Base-by-base conservation (phyloP, 1,140 invertebrate genomes). In the Caenorhabditis brenneri region DNA sequence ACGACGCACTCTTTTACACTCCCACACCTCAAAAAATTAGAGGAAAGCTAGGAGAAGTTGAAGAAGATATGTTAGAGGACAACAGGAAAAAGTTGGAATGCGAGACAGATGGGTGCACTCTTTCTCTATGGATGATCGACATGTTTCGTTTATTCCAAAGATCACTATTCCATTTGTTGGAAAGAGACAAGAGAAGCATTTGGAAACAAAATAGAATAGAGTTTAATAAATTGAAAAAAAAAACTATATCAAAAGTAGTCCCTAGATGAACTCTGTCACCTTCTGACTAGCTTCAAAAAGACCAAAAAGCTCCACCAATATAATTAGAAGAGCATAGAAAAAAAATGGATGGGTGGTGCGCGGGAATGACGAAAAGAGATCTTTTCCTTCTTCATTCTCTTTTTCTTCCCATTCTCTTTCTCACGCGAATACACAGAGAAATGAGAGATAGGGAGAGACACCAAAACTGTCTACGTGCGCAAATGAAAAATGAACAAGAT, bases 401-500 rank as follows among this genome's bases (percentile, higher is more conserved):
- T 29, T 74, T 46, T 42, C 22, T 74, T 42, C 58, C 36, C 31
- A 33, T 65, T 65, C 58, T 65, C 22, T 7, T 36, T 33, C 31
- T 33, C 58, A 65, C 58, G 31, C 58, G 19, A 29, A 65, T 65
- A 42, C 65, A 65, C 31, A n/a, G 33, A 42, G 19, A 27, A 27
- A 27, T 10, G 60, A 65, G 60, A 36, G 31, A 33, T 36, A 65
- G 3, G 22, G 58, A 65, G 36, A 74, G 65, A 74, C 36, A 74
- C 36, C 36, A 2, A 74, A 42, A 74, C 65, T 74, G 65, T 74
- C 65, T 74, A 74, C 65, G 65, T 74, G 65, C 65, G 65, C 65
- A 74, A 74, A 74, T 46, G 65, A 74, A 74, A 74, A 74, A 74
- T 42, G 6, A n/a, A 42, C n/a, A 74, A 74, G 65, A 74, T 19